A percentile compares a stretch with the other conserved stretches of the same genome.
Conservation (phyloP, 2,888 invertebrate species). For the Ceriagrion tenellum region DNA sequence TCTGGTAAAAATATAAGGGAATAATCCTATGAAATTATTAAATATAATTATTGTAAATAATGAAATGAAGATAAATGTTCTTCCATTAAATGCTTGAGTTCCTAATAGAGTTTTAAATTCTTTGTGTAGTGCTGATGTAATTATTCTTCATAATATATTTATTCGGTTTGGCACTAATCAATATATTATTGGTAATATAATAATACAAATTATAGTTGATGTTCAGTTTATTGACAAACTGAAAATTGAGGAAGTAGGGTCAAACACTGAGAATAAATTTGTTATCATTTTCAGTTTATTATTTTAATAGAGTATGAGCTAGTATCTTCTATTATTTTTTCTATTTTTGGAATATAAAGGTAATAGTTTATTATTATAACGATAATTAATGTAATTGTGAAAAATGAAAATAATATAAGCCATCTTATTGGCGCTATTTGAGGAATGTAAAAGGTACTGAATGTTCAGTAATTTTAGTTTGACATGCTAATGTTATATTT, state of each 20-base stretch:
- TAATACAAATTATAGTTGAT: conserved; percentile 80
- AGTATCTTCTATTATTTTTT: conserved; percentile 73
- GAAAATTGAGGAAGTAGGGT: conserved; percentile 81
- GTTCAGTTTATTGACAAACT: conserved; percentile 82
- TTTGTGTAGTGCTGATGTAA: conserved; percentile 78
- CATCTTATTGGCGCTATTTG: conserved; percentile 85
- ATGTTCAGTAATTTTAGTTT: conserved; percentile 82
- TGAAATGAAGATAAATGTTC: conserved; percentile 81
- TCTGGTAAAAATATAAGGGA: conserved; percentile 86
- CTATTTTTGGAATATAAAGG: conserved; percentile 76
- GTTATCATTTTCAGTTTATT: conserved; percentile 83
- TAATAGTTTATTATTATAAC: conserved; percentile 81
- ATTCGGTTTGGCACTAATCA: conserved; percentile 81
- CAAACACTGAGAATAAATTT: conserved; percentile 85
- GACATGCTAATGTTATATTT: conserved; percentile 83
- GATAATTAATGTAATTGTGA: conserved; percentile 78
- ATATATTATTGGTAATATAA: conserved; percentile 80
- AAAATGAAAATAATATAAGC: conserved; percentile 77
- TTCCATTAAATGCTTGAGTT: conserved; percentile 78
- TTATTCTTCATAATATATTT: conserved; percentile 79
- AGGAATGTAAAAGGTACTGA: conserved; percentile 84
- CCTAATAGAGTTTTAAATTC: conserved; percentile 82
- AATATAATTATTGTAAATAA: conserved; percentile 82
- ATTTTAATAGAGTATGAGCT: conserved; percentile 71
- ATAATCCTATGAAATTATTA: conserved; percentile 85